Evolutionary conservation across 2,113 vertebrate genomes (phyloP).

Genomic region (Oceanites oceanicus): DNA sequence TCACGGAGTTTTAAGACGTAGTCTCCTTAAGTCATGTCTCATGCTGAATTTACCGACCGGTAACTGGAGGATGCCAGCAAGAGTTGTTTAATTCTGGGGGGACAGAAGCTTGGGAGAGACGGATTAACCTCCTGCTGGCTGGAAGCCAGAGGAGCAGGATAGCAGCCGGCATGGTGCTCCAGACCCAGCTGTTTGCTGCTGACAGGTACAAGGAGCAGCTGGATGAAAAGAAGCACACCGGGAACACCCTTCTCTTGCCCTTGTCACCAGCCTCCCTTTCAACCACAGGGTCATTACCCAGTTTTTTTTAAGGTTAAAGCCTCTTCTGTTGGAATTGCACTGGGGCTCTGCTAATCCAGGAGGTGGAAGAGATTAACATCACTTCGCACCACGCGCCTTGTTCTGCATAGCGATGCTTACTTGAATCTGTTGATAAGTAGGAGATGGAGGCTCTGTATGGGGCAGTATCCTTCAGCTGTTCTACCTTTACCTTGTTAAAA

Average conservation of each 20-base stretch:
- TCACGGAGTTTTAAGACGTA: neutral
- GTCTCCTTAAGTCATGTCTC: neutral
- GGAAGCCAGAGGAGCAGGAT: fast-evolving
- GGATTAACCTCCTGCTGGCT: neutral
- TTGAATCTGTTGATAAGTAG: neutral
- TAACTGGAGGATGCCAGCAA: neutral
- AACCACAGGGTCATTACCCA: neutral
- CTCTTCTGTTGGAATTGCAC: neutral
- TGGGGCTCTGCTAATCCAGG: neutral
- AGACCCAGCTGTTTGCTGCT: neutral
- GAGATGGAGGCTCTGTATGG: neutral
- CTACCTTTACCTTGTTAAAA: neutral
- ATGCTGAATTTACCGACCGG: neutral
- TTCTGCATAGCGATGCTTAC: fast-evolving
- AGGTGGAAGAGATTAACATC: neutral
- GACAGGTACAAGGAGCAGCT: neutral
- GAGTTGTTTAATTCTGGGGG: neutral
- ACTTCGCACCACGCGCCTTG: neutral
- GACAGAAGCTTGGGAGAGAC: neutral
- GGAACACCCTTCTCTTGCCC: neutral
- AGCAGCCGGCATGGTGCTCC: neutral
- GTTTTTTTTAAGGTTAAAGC: neutral
- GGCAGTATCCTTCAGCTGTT: neutral
- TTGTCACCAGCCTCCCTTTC: neutral
- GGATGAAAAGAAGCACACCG: neutral